A percentile compares a stretch with the other conserved stretches of the same genome.
phyloP scores from a whole-genome alignment of 2,888 invertebrate genomes.

The Nephrocerus scutellatus region DNA sequence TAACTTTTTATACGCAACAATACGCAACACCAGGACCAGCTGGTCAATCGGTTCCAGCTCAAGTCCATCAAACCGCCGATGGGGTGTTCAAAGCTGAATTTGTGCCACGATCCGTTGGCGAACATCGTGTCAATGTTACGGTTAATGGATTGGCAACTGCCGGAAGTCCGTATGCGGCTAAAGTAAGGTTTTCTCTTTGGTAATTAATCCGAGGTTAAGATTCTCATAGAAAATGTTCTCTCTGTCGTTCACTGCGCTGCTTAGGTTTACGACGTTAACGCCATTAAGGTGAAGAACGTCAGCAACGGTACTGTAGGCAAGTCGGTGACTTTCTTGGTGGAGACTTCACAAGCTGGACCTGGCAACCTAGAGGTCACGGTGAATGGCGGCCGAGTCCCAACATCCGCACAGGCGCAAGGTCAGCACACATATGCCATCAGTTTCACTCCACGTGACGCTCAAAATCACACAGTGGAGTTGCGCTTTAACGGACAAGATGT shows the following conservation, averaged over 20 bases:
- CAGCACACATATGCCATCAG: conserved; percentile 95
- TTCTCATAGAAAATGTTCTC: not conserved
- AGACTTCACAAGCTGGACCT: conserved; percentile 96
- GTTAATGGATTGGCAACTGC: conserved; percentile 75
- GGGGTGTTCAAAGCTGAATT: conserved; percentile 86
- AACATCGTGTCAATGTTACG: conserved; percentile 82
- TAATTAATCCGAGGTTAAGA: not conserved
- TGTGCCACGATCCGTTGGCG: conserved; percentile 82
- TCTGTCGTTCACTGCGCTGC: conserved; percentile 5
- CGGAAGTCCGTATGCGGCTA: conserved; percentile 90
- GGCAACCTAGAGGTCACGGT: conserved; percentile 98
- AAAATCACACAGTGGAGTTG: conserved; percentile 87
- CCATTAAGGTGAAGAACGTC: conserved; percentile 89
- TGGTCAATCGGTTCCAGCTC: conserved; percentile 83
- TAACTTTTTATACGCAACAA: too few relatives aligned
- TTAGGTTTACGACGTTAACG: conserved; percentile 84
- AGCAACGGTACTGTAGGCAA: conserved; percentile 82
- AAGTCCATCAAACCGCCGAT: conserved; percentile 75
- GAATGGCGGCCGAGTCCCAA: conserved; percentile 94
- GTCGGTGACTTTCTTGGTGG: conserved; percentile 88
- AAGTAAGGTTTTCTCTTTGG: conserved; percentile 49
- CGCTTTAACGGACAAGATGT: conserved; percentile 95
- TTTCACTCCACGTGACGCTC: conserved; percentile 88
- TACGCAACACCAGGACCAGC: conserved; percentile 65
- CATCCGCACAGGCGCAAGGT: conserved; percentile 93